These are phyloP conservation scores for Heliothis virescens DNA, from an alignment of 1,140 invertebrate species.

Conservation along the genomic window DNA sequence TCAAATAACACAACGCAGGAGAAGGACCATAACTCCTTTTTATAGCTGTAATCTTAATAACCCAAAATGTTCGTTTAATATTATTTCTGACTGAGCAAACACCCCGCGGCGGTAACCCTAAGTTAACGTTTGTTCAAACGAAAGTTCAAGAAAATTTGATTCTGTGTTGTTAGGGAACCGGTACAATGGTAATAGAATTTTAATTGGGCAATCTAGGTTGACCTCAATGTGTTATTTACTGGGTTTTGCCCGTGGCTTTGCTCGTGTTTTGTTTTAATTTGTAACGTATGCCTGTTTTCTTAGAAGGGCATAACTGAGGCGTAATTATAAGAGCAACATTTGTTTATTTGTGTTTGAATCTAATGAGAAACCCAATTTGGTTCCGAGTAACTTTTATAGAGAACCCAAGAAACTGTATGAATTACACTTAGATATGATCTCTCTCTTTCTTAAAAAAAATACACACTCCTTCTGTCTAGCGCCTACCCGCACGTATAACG, in stretches of 20 bases:
- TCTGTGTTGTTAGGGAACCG: not conserved
- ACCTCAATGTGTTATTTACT: constrained; percentile 8
- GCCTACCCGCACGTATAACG: too few relatives aligned
- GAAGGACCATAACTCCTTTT: constrained; percentile 29
- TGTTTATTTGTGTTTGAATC: too few relatives aligned
- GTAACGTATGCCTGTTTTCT: too few relatives aligned
- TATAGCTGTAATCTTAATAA: constrained; percentile 30
- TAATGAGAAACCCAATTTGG: too few relatives aligned
- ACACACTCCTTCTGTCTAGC: too few relatives aligned
- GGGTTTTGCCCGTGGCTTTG: not conserved
- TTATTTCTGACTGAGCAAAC: constrained; percentile 32
- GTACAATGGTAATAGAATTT: constrained; percentile 12
- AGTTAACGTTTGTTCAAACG: constrained; percentile 13
- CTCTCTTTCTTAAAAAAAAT: too few relatives aligned
- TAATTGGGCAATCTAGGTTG: constrained; percentile 20
- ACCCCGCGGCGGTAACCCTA: not conserved
- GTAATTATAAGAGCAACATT: too few relatives aligned
- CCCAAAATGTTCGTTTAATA: constrained; percentile 29
- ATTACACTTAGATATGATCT: too few relatives aligned
- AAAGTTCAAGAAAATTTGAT: constrained; percentile 24
- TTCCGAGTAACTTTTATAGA: too few relatives aligned
- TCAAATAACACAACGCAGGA: constrained; percentile 11
- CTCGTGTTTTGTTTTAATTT: not conserved
- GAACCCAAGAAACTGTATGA: too few relatives aligned
- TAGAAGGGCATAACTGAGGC: too few relatives aligned